These are phyloP conservation scores for Agriotes lineatus DNA, from an alignment of 2,888 invertebrate genomes.

Conservation along the genomic window DNA sequence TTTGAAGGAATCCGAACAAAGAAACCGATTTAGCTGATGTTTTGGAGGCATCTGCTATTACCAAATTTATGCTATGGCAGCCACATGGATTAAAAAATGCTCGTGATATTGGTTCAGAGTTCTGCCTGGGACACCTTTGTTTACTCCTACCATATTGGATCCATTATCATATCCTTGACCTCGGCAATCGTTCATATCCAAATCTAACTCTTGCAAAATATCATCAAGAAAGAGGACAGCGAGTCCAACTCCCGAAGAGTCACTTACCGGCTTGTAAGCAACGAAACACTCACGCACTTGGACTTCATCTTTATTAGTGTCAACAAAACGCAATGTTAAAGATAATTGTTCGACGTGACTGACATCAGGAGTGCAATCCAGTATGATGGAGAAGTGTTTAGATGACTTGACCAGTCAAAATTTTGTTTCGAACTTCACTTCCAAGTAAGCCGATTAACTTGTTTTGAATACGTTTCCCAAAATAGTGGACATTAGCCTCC, in stretches of 20 bases:
- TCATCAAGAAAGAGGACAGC: conserved; percentile 20
- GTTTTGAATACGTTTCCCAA: conserved; percentile 21
- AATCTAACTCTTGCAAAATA: conserved; percentile 18
- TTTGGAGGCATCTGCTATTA: conserved; percentile 27
- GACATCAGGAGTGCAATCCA: conserved; percentile 19
- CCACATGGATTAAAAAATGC: conserved; percentile 41
- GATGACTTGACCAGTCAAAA: conserved; percentile 8
- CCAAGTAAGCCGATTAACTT: conserved; percentile 15
- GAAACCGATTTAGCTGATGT: conserved; percentile 22
- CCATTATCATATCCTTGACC: conserved; percentile 39
- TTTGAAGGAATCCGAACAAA: conserved; percentile 21
- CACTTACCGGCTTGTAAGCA: conserved; percentile 23
- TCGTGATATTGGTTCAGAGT: conserved; percentile 43
- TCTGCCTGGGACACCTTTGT: conserved; percentile 41
- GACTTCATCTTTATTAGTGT: conserved; percentile 31
- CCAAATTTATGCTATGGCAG: conserved; percentile 37
- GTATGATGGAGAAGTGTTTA: conserved; percentile 16
- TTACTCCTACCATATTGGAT: conserved; percentile 45
- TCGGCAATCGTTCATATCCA: conserved; percentile 16
- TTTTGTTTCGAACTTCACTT: conserved; percentile 14
- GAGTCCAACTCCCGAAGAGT: conserved; percentile 16
- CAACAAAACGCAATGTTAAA: conserved; percentile 35
- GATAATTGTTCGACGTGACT: conserved; percentile 20
- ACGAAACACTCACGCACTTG: conserved; percentile 20
- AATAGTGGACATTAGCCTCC: conserved; percentile 17